Percentiles rank a stretch among this genome's conserved stretches.
phyloP scores from a whole-genome alignment of 1,140 invertebrate genomes.

The Drosophila ogumai region DNA sequence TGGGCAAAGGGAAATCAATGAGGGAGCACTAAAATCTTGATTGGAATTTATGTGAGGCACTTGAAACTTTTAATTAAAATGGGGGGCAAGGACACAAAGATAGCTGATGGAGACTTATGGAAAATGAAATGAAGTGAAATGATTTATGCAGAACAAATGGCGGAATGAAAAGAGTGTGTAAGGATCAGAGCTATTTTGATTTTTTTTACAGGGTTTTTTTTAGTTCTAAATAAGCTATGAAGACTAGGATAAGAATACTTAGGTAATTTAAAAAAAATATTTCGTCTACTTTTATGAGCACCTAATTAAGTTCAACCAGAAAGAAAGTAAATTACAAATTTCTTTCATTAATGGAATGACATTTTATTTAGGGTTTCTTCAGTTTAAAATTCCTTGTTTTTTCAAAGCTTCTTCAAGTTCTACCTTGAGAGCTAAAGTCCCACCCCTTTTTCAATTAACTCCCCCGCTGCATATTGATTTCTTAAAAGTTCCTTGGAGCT shows the following conservation, averaged over 20 bases:
- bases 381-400: background rate
- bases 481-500: constrained; percentile 18
- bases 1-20: constrained; percentile 60
- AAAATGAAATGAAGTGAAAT: constrained; percentile 47
- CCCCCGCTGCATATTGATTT: constrained; percentile 28
- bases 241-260: too few species aligned
- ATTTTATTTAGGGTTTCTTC: too few species aligned
- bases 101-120: constrained; percentile 2
- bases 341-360: too few species aligned
- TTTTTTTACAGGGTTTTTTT: background rate
- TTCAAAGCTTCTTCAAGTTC: background rate
- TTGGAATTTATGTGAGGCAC: constrained; percentile 60
- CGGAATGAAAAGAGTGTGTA: background rate
- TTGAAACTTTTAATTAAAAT: constrained; percentile 63
- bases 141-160: constrained; percentile 30
- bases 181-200: background rate
- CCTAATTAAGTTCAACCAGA: background rate
- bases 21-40: constrained; percentile 38
- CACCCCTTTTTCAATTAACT: constrained; percentile 19
- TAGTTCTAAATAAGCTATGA: background rate
- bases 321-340: background rate
- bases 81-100: constrained; percentile 24
- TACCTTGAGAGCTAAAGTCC: background rate
- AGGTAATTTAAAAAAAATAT: background rate
- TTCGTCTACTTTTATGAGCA: background rate